phyloP scores from a whole-genome alignment of 2,113 vertebrate species.

The Eptesicus fuscus region DNA sequence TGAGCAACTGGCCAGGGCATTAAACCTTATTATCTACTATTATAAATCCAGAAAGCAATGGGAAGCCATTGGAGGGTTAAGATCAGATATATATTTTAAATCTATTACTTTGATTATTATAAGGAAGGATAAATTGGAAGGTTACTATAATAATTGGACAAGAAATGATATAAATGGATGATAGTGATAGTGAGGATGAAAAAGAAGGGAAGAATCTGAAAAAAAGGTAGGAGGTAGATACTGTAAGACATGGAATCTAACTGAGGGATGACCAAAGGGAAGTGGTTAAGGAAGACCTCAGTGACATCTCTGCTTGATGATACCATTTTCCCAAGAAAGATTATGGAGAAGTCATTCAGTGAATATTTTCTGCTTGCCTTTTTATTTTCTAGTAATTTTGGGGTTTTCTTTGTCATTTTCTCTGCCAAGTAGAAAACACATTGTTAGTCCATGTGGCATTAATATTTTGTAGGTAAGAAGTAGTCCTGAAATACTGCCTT shows the following conservation, averaged over 20 bases:
- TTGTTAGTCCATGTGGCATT: slow-evolving; percentile 31
- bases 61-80: background rate
- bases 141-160: background rate
- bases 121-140: background rate
- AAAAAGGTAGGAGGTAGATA: background rate
- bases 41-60: background rate
- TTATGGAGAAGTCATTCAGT: background rate
- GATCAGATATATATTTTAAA: background rate
- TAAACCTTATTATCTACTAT: background rate
- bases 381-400: background rate
- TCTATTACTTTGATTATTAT: background rate
- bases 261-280: background rate
- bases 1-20: no score
- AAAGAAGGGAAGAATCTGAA: slow-evolving; percentile 12
- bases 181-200: background rate
- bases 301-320: background rate
- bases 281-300: background rate
- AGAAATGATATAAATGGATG: background rate
- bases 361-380: background rate
- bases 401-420: slow-evolving; percentile 4
- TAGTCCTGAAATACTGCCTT: slow-evolving; percentile 81
- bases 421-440: slow-evolving; percentile 33
- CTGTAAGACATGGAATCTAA: background rate
- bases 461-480: slow-evolving; percentile 75
- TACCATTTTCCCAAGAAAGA: slow-evolving; percentile 32